These are phyloP conservation scores for Bicyclus anynana DNA, from an alignment of 1,140 invertebrate genomes.

Conservation along the genomic window DNA sequence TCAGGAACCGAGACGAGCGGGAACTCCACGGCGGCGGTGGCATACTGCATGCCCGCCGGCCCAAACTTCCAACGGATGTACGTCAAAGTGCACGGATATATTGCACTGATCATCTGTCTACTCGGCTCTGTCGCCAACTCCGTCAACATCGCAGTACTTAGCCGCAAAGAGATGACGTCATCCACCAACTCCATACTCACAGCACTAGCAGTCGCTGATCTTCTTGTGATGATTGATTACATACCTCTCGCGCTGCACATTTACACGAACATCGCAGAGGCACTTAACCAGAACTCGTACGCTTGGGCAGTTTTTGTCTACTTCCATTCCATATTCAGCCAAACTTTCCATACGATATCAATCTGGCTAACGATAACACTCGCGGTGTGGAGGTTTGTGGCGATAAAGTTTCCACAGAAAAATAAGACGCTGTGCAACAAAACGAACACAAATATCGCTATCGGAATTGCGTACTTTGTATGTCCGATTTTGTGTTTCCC, in stretches of 20 bases:
- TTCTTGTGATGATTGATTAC: conserved; percentile 96
- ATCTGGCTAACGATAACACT: conserved; percentile 95
- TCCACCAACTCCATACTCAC: conserved; percentile 92
- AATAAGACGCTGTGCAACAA: conserved; percentile 88
- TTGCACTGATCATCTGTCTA: conserved; percentile 85
- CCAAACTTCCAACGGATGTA: conserved; percentile 62
- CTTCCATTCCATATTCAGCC: conserved; percentile 89
- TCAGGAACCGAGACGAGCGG: conserved; percentile 28
- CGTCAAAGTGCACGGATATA: conserved; percentile 65
- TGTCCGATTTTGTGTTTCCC: conserved; percentile 92
- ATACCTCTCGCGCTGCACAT: conserved; percentile 92
- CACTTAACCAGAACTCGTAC: conserved; percentile 82
- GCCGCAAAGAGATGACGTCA: conserved; percentile 91
- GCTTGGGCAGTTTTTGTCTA: conserved; percentile 89
- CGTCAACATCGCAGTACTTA: conserved; percentile 95
- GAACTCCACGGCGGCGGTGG: conserved; percentile 28
- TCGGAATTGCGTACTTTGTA: conserved; percentile 86
- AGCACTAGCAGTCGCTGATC: conserved; percentile 92
- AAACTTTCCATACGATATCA: conserved; percentile 94
- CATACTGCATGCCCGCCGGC: conserved; percentile 69
- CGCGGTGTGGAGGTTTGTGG: conserved; percentile 95
- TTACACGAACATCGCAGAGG: conserved; percentile 79
- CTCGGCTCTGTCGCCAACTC: conserved; percentile 95
- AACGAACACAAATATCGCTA: conserved; percentile 84
- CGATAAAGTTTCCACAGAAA: conserved; percentile 88